Evolutionary conservation across 2,888 invertebrate genomes (phyloP).

Genomic region (Meloe dianella): DNA sequence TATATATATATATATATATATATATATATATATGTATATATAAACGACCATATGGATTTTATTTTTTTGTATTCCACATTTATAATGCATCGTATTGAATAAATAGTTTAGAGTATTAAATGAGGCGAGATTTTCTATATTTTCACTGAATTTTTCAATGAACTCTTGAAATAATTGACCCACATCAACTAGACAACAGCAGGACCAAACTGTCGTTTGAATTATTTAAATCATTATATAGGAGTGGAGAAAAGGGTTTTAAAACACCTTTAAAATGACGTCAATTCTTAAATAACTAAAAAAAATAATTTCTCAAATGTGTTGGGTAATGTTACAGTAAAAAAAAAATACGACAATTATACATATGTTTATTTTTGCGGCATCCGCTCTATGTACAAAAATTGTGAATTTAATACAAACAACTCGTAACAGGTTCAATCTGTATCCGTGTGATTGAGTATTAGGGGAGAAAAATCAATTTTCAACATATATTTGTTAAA

Average conservation of each 20-base stretch:
- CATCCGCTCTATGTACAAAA: slow-evolving; percentile 5
- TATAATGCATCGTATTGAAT: not conserved
- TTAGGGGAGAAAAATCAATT: not conserved
- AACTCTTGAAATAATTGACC: slow-evolving; percentile 26
- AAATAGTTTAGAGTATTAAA: not conserved
- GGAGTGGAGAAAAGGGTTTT: slow-evolving; percentile 13
- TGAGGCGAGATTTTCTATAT: not conserved
- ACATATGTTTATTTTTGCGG: slow-evolving; percentile 14
- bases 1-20: too few species aligned
- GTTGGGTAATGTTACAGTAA: not conserved
- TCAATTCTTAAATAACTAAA: slow-evolving; percentile 11
- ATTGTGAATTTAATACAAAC: slow-evolving; percentile 11
- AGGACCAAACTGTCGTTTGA: slow-evolving; percentile 26
- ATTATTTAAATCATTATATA: slow-evolving; percentile 18
- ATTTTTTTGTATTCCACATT: not conserved
- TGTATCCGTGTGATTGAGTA: slow-evolving; percentile 1
- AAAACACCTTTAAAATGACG: not conserved
- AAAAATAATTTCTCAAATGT: slow-evolving; percentile 6
- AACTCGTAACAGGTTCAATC: not conserved
- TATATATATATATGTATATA: too few species aligned
- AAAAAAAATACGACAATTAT: too few species aligned
- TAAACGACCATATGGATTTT: not conserved
- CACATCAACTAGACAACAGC: slow-evolving; percentile 21
- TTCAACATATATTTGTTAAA: not conserved
- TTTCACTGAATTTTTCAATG: slow-evolving; percentile 4